Evolutionary conservation across 1,140 invertebrate genomes (phyloP).

Genomic region (Stenopsyche tienmushanensis): DNA sequence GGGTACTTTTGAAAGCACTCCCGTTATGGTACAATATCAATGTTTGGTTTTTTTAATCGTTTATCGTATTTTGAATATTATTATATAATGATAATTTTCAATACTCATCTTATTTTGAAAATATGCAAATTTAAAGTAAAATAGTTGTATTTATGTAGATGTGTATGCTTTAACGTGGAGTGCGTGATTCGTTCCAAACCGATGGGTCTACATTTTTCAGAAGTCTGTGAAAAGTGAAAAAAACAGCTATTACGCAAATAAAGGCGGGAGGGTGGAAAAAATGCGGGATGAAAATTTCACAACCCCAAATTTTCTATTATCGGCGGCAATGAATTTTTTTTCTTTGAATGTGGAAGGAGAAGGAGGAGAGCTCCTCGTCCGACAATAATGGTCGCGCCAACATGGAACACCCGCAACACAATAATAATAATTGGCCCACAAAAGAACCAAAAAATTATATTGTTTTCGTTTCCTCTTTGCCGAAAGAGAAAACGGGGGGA

Average conservation of each 20-base stretch:
- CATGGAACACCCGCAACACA: constrained; percentile 18
- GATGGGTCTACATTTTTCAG: too few species aligned
- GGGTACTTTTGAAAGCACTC: too few species aligned
- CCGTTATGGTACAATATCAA: too few species aligned
- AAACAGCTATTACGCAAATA: not conserved
- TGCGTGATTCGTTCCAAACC: too few species aligned
- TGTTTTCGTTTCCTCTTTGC: constrained; percentile 38
- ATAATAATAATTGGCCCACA: constrained; percentile 35
- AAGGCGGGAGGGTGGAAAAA: not conserved
- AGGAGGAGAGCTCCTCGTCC: not conserved
- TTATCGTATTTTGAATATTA: too few species aligned
- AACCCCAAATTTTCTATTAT: not conserved
- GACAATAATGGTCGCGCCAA: constrained; percentile 2
- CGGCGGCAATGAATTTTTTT: not conserved
- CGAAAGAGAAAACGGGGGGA: constrained; percentile 18
- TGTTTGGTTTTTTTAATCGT: too few species aligned
- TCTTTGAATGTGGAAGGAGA: not conserved
- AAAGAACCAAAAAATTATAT: constrained; percentile 35
- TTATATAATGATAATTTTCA: too few species aligned
- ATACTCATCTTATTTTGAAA: too few species aligned
- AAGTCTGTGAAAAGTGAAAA: not conserved
- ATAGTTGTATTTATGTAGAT: too few species aligned
- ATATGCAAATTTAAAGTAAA: too few species aligned
- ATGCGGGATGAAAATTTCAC: not conserved
- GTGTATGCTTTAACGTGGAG: too few species aligned